Conservation (phyloP, 2,888 invertebrate genomes). For the Siphlonurus alternatus region DNA sequence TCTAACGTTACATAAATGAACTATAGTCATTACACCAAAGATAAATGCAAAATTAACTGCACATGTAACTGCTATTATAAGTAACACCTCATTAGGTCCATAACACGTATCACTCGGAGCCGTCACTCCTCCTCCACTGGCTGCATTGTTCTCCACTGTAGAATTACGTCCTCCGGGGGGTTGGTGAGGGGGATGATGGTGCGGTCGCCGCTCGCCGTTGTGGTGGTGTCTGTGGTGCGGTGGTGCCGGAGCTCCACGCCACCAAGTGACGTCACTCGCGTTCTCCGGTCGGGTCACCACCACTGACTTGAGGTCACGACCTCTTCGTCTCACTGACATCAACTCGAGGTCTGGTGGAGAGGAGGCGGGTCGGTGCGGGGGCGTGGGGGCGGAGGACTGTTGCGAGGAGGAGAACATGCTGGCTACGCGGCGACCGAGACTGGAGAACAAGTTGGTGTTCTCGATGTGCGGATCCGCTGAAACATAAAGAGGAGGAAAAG, state of each 20-base stretch:
- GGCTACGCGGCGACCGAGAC: neutral
- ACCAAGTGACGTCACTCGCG: neutral
- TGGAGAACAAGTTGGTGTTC: constrained; percentile 6
- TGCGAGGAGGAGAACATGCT: neutral
- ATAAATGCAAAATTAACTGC: constrained; percentile 22
- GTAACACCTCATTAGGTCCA: constrained; percentile 19
- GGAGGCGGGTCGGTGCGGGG: neutral
- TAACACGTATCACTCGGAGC: constrained; percentile 14
- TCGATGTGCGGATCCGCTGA: constrained; percentile 7
- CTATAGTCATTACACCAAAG: constrained; percentile 19
- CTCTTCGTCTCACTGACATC: neutral
- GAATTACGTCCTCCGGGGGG: too few species aligned
- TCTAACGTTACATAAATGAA: constrained; percentile 18
- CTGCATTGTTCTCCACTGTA: neutral
- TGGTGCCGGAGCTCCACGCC: neutral
- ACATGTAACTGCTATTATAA: constrained; percentile 21
- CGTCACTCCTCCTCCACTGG: neutral
- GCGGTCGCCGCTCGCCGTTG: neutral
- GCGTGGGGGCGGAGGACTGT: too few species aligned
- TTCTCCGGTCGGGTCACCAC: neutral
- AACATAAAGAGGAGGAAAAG: neutral
- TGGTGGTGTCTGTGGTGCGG: neutral
- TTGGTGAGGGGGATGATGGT: neutral
- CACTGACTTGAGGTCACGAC: neutral
- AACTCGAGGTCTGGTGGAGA: neutral